These are phyloP conservation scores for Ostrea denselamellosa DNA, from an alignment of 1,140 invertebrate species.

Conservation along the genomic window DNA sequence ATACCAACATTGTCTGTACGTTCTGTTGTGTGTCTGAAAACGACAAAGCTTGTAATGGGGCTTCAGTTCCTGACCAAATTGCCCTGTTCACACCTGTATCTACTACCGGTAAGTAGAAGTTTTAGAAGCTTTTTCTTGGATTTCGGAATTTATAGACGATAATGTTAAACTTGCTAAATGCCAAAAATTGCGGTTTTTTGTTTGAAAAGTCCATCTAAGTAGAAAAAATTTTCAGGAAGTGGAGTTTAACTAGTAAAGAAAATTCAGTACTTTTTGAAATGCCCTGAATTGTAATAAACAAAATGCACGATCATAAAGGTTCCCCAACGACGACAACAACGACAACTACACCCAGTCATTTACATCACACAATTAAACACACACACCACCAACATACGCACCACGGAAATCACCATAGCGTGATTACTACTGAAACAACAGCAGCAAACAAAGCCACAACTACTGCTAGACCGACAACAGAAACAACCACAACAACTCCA, in stretches of 20 bases:
- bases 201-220: no score
- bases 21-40: background rate
- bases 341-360: background rate
- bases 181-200: background rate
- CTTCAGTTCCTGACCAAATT: conserved; percentile 4
- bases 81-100: background rate
- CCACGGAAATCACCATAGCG: background rate
- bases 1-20: background rate
- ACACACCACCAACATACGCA: background rate
- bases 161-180: background rate
- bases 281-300: no score
- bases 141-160: background rate
- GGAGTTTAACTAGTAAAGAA: background rate
- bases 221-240: background rate
- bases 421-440: background rate
- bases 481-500: background rate
- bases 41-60: background rate
- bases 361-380: conserved; percentile 11
- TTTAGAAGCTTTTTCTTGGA: background rate
- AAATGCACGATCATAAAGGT: background rate
- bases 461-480: background rate
- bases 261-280: no score
- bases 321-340: background rate
- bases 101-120: background rate
- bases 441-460: background rate